Conservation (phyloP, 2,797 vertebrate genomes). For the Lemur catta region DNA sequence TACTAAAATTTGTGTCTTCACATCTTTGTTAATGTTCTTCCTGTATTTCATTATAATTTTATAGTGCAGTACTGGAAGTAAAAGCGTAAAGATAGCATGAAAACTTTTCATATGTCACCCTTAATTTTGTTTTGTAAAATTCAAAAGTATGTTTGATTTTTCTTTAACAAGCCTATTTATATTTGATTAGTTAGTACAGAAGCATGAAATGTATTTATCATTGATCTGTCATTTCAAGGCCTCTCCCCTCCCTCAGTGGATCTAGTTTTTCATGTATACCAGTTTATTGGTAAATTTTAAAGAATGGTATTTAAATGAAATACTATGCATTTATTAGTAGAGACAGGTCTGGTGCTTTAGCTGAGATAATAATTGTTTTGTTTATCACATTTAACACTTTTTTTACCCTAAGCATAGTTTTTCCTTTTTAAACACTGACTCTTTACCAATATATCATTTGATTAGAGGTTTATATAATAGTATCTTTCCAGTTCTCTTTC, state of each 20-base stretch:
- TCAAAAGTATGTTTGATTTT: not conserved
- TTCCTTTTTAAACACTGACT: not conserved
- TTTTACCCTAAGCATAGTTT: not conserved
- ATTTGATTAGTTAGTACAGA: not conserved
- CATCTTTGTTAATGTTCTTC: not conserved
- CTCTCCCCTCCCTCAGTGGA: not conserved
- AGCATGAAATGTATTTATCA: not conserved
- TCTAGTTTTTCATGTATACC: not conserved
- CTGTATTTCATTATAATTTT: not conserved
- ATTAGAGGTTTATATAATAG: not conserved
- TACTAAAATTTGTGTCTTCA: not conserved
- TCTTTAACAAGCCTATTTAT: not conserved
- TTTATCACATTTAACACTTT: not conserved
- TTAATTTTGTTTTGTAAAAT: not conserved
- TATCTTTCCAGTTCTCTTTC: not conserved
- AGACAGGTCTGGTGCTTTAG: not conserved
- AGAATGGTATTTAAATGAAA: not conserved
- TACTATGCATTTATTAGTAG: not conserved
- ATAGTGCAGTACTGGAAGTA: not conserved
- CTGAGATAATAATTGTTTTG: not conserved
- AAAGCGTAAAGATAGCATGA: not conserved
- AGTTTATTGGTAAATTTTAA: not conserved
- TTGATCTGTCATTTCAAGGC: not conserved
- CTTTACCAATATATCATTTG: not conserved
- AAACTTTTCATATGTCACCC: not conserved